phyloP scores from a whole-genome alignment of 1,140 invertebrate species.

The Gryon sp. region DNA sequence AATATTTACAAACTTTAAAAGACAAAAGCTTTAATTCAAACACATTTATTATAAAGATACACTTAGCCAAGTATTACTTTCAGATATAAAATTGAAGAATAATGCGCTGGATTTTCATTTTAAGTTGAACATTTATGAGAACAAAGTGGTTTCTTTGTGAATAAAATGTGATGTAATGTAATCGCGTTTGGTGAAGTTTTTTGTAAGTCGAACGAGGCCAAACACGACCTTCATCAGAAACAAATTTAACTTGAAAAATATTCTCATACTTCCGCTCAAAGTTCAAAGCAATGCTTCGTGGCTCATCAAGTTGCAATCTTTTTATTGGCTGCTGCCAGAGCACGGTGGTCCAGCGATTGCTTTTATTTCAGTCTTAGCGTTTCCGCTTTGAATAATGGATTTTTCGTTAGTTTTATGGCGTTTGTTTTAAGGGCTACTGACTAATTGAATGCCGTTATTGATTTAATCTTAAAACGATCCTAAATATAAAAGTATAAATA shows the following conservation, averaged over 20 bases:
- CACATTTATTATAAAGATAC: too few species aligned
- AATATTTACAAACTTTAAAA: too few species aligned
- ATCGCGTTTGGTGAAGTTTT: not conserved
- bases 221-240: constrained; percentile 19
- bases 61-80: too few species aligned
- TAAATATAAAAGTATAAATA: too few species aligned
- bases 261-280: constrained; percentile 37
- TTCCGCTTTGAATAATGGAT: constrained; percentile 29
- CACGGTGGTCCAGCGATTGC: constrained; percentile 46
- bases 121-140: too few species aligned
- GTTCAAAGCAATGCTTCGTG: constrained; percentile 27
- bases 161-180: constrained; percentile 3
- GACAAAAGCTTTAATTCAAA: too few species aligned
- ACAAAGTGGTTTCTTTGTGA: constrained; percentile 1
- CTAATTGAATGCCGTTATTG: constrained; percentile 23
- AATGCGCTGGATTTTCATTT: too few species aligned
- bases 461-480: too few species aligned
- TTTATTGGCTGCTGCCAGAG: constrained; percentile 23
- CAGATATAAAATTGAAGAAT: too few species aligned
- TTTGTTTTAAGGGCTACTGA: constrained; percentile 16
- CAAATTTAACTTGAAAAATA: constrained; percentile 37
- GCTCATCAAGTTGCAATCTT: constrained; percentile 33
- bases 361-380: constrained; percentile 27
- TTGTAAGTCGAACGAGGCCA: not conserved
- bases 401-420: constrained; percentile 20